Conservation (phyloP, 2,797 vertebrate genomes). For the Alauda arvensis region DNA sequence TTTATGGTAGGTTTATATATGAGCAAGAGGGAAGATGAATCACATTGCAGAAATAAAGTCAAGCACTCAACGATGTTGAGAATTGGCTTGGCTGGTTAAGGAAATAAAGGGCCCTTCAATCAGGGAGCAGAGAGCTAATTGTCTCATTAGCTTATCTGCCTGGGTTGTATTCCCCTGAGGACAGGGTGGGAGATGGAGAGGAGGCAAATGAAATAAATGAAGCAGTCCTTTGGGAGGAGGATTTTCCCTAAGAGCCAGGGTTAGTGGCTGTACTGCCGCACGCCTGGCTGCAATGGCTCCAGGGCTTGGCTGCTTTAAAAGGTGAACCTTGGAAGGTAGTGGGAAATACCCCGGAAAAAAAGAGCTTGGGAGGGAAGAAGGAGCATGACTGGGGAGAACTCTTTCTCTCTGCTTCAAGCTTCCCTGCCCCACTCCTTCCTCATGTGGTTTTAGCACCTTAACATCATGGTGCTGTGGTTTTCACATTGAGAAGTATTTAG, state of each 20-base stretch:
- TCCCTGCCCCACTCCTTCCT: background rate
- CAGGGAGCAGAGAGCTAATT: constrained; percentile 54
- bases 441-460: background rate
- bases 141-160: constrained; percentile 64
- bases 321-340: background rate
- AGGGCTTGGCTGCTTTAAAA: background rate
- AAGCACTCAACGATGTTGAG: background rate
- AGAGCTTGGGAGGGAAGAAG: background rate
- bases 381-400: background rate
- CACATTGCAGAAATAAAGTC: constrained; percentile 44
- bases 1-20: constrained; percentile 36
- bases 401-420: background rate
- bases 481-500: background rate
- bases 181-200: constrained; percentile 31
- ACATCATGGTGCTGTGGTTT: background rate
- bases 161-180: constrained; percentile 40
- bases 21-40: constrained; percentile 43
- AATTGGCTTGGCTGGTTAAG: constrained; percentile 46
- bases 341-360: background rate
- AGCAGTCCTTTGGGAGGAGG: constrained; percentile 3
- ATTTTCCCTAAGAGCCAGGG: background rate
- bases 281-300: background rate
- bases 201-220: constrained; percentile 44
- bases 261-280: background rate
- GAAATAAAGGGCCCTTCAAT: constrained; percentile 60